A percentile compares a stretch with the other conserved stretches of the same genome.
Conservation (phyloP, 2,113 vertebrate species). For the Pelecanoides urinatrix region DNA sequence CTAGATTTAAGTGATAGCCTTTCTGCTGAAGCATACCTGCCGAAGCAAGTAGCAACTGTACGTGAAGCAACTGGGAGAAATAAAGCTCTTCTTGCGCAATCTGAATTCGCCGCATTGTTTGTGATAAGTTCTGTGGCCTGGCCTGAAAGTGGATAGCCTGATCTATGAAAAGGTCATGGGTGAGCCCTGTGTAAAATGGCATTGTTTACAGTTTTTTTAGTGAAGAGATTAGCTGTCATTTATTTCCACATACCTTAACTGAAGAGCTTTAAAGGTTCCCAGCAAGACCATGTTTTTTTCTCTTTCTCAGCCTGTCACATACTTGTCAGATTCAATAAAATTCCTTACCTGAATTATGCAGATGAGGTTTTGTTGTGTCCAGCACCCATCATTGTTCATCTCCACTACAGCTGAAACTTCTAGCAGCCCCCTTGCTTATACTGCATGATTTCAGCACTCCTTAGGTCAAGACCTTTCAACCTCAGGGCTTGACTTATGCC, state of each 20-base stretch:
- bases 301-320: constrained; percentile 90
- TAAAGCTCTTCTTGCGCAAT: constrained; percentile 38
- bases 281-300: constrained; percentile 78
- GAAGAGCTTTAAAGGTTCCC: constrained; percentile 81
- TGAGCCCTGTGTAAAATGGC: constrained; percentile 88
- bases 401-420: constrained; percentile 87
- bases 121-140: constrained; percentile 48
- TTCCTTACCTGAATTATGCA: constrained; percentile 99
- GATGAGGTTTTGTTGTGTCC: constrained; percentile 87
- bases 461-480: constrained; percentile 99
- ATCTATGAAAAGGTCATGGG: constrained; percentile 77
- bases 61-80: constrained; percentile 1
- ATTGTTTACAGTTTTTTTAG: constrained; percentile 95
- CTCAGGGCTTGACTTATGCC: constrained; percentile 98
- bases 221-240: constrained; percentile 94
- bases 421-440: constrained; percentile 81
- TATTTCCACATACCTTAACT: constrained; percentile 88
- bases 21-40: background rate
- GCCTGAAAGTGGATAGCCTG: constrained; percentile 68
- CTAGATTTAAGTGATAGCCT: background rate
- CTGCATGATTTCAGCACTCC: constrained; percentile 86
- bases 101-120: constrained; percentile 50
- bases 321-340: constrained; percentile 98
- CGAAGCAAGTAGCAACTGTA: background rate
- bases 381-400: constrained; percentile 86